Evolutionary conservation across 2,888 invertebrate genomes (phyloP), one percentile per base, ranked within the genome.

Genomic region (Euplagia quadripunctaria): DNA sequence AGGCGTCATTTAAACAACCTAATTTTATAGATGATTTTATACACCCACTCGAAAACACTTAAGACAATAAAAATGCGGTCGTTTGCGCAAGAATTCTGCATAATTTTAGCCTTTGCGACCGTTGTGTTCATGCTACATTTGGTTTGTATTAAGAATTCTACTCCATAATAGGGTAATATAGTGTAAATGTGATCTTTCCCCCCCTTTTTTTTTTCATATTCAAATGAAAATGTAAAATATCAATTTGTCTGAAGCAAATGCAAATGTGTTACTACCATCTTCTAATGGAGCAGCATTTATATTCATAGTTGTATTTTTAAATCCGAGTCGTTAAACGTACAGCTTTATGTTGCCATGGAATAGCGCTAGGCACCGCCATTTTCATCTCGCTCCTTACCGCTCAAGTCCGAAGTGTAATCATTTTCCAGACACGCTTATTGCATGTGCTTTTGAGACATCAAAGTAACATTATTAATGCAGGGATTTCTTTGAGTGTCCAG

Each of bases 261-360:
- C 55, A 51, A 72, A 68, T 68, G 65, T 68, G 72, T 71, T 71
- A 68, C 71, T 68, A 71, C 73, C 70, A 71, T 71, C 41, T 72
- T 64, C 75, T 75, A 72, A 71, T 71, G 66, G 55, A 71, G 70
- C 20, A 71, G 43, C 72, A 79, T 77, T 82, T 77, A 78, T 70
- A 75, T 80, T 74, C 76, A 69, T 70, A 71, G 71, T 78, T 71
- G 78, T 70, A 78, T 81, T 80, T 80, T 71, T 78, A 76, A 76
- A 72, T 78, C 76, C 66, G 69, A 78, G 78, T 83, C 81, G 81
- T 74, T 76, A 76, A 73, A 73, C 72, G 71, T 77, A 73, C 73
- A 70, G 71, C 72, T 81, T 79, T 70, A 75, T 74, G 67, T 65
- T 68, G 79, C 61, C 73, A 73, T 77, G 73, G 66, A 76, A 81